These are phyloP conservation scores for Portevinia maculata DNA, from an alignment of 2,888 invertebrate genomes.

Conservation along the genomic window DNA sequence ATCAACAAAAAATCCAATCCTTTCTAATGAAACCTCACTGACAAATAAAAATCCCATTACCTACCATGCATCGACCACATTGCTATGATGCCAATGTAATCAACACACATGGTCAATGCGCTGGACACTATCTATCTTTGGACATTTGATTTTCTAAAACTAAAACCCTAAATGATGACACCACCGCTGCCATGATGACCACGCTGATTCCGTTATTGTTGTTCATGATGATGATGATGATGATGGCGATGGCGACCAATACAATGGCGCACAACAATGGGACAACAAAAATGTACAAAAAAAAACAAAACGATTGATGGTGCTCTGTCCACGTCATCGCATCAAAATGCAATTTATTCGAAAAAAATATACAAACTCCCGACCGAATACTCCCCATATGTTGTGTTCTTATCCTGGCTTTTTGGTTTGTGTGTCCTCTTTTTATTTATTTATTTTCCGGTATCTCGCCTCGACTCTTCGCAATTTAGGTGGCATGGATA, in stretches of 20 bases:
- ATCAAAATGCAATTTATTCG: slow-evolving; percentile 78
- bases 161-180: slow-evolving; percentile 65
- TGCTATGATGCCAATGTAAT: slow-evolving; percentile 60
- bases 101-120: slow-evolving; percentile 41
- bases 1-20: slow-evolving; percentile 25
- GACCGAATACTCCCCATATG: slow-evolving; percentile 33
- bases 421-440: background rate
- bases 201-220: slow-evolving; percentile 57
- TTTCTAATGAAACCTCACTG: slow-evolving; percentile 32
- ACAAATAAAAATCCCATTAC: slow-evolving; percentile 36
- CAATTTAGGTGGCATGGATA: slow-evolving; percentile 93
- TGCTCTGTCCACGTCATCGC: slow-evolving; percentile 60
- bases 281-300: slow-evolving; percentile 47
- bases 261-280: slow-evolving; percentile 63
- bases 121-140: slow-evolving; percentile 29
- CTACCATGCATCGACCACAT: slow-evolving; percentile 2
- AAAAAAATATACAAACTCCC: slow-evolving; percentile 23
- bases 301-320: slow-evolving; percentile 52
- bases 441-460: slow-evolving; percentile 54
- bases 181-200: slow-evolving; percentile 54
- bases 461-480: slow-evolving; percentile 26
- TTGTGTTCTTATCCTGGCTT: slow-evolving; percentile 22
- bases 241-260: slow-evolving; percentile 45
- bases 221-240: slow-evolving; percentile 71
- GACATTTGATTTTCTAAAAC: slow-evolving; percentile 20